Conservation (phyloP, 2,797 vertebrate species). For the Bovichtus diacanthus region DNA sequence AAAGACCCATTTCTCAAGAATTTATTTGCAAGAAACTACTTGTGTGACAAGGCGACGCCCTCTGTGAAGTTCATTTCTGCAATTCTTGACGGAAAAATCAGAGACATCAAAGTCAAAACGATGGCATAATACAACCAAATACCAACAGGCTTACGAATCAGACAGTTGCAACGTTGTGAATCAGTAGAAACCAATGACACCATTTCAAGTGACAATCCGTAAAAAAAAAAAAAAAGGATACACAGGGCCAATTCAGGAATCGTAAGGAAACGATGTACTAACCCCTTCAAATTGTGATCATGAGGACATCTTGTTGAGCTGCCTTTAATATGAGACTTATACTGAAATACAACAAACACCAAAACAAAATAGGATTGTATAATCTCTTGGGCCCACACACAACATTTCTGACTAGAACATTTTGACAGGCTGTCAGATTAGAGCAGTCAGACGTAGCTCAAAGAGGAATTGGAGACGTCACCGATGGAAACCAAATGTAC, state of each 20-base stretch:
- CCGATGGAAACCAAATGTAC: slow-evolving; percentile 56
- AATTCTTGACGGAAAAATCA: neutral
- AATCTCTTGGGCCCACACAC: slow-evolving; percentile 50
- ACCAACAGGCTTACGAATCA: neutral
- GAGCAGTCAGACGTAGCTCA: slow-evolving; percentile 58
- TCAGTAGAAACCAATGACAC: neutral
- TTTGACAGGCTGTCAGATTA: slow-evolving; percentile 71
- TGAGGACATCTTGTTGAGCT: neutral
- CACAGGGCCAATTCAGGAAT: neutral
- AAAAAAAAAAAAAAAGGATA: neutral
- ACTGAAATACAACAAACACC: slow-evolving; percentile 24
- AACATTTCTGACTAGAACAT: slow-evolving; percentile 61
- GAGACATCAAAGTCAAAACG: neutral
- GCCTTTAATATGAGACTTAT: neutral
- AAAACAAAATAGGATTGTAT: slow-evolving; percentile 49
- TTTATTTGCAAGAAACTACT: neutral
- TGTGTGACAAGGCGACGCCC: neutral
- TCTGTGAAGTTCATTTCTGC: neutral
- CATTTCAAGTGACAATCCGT: neutral
- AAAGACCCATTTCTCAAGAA: neutral
- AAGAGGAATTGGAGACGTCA: slow-evolving; percentile 54
- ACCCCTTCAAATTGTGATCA: neutral
- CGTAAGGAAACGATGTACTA: neutral
- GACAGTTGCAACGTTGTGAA: neutral
- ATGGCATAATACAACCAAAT: slow-evolving; percentile 1